These are phyloP conservation scores for Drosophila athabasca DNA, from an alignment of 1,140 invertebrate species.

Conservation along the genomic window DNA sequence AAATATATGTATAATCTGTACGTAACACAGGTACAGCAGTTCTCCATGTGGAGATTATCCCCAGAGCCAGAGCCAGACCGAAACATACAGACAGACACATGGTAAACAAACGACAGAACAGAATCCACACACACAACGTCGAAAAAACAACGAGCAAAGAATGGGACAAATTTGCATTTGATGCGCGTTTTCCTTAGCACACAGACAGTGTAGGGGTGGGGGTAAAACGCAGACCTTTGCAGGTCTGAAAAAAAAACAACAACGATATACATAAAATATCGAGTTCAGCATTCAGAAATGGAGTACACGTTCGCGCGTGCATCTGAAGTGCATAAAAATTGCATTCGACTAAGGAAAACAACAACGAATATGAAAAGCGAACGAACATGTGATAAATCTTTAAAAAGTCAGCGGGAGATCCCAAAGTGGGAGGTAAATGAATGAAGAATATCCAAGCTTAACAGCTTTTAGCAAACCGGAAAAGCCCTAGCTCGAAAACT, in stretches of 20 bases:
- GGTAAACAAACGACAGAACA: conserved; percentile 38
- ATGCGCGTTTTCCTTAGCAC: conserved; percentile 46
- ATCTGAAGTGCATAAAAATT: conserved; percentile 41
- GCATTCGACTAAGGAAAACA: conserved; percentile 17
- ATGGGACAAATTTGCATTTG: conserved; percentile 66
- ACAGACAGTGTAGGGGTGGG: conserved; percentile 3
- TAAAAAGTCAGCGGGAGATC: conserved; percentile 3
- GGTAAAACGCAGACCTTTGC: conserved; percentile 27
- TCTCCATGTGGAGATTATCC: conserved; percentile 38
- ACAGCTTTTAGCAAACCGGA: neutral
- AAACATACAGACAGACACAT: conserved; percentile 34
- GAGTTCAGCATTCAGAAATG: conserved; percentile 9
- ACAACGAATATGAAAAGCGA: neutral
- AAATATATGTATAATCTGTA: conserved; percentile 19
- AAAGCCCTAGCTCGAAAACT: conserved; percentile 2
- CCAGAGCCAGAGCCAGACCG: conserved; percentile 12
- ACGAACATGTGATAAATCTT: conserved; percentile 13
- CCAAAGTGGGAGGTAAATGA: no score
- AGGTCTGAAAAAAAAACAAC: conserved; percentile 6
- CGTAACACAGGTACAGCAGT: conserved; percentile 17
- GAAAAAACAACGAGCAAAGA: conserved; percentile 24
- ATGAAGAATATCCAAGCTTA: neutral
- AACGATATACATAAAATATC: conserved; percentile 48
- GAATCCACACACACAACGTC: conserved; percentile 1
- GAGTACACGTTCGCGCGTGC: neutral